Evolutionary conservation across 2,888 invertebrate genomes (phyloP).

Genomic region (Thymelicus acteon): DNA sequence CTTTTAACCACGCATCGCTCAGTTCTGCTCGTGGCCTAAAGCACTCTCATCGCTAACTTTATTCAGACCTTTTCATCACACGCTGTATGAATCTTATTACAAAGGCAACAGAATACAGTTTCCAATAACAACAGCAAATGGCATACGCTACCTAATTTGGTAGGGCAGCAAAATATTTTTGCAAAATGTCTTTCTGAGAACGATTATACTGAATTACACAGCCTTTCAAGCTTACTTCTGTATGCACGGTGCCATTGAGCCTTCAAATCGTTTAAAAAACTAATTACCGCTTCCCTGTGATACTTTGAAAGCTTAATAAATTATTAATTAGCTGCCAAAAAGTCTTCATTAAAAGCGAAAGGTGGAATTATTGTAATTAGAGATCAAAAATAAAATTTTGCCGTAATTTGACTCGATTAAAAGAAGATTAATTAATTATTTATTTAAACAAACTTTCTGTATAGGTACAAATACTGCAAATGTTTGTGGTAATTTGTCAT

Average conservation of each 20-base stretch:
- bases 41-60: slow-evolving; percentile 1
- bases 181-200: slow-evolving; percentile 58
- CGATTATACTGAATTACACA: slow-evolving; percentile 64
- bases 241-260: slow-evolving; percentile 51
- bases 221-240: slow-evolving; percentile 56
- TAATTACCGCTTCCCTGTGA: slow-evolving; percentile 57
- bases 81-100: background rate
- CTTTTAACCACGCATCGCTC: slow-evolving; percentile 51
- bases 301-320: slow-evolving; percentile 71
- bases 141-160: slow-evolving; percentile 33
- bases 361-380: slow-evolving; percentile 56
- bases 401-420: slow-evolving; percentile 44
- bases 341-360: slow-evolving; percentile 51
- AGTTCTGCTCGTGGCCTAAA: slow-evolving; percentile 23
- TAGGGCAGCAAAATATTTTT: slow-evolving; percentile 55
- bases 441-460: background rate
- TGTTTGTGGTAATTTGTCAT: too few species aligned
- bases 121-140: background rate
- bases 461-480: too few species aligned
- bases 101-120: slow-evolving; percentile 1
- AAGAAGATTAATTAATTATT: background rate
- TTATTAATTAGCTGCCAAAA: slow-evolving; percentile 67
- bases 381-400: slow-evolving; percentile 56
- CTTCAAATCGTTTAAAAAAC: slow-evolving; percentile 53
- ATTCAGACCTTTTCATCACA: background rate